phyloP scores from a whole-genome alignment of 2,888 invertebrate genomes.

The Eupeodes luniger region DNA sequence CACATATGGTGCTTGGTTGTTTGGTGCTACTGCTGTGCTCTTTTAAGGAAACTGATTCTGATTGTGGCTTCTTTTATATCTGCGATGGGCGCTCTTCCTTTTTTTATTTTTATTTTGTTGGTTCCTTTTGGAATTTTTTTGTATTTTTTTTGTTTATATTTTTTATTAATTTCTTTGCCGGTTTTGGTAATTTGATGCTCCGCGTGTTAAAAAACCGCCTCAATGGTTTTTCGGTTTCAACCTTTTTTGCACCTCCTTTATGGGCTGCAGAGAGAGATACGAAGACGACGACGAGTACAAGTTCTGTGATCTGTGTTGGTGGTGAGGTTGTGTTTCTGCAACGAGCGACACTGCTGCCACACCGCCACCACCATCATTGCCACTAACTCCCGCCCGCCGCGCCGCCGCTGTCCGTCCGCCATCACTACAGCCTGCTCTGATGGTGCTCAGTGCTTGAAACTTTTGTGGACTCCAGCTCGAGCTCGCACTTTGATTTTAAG shows the following conservation, averaged over 20 bases:
- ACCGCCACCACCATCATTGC: background rate
- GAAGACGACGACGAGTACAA: constrained; percentile 3
- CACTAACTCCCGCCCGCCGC: background rate
- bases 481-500: constrained; percentile 73
- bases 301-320: constrained; percentile 62
- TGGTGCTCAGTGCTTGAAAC: constrained; percentile 4
- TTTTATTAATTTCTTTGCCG: constrained; percentile 76
- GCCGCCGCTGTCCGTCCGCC: background rate
- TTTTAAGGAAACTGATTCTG: constrained; percentile 70
- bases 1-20: constrained; percentile 60
- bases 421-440: background rate
- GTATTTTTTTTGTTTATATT: constrained; percentile 59
- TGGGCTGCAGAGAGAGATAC: constrained; percentile 1
- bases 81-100: constrained; percentile 58
- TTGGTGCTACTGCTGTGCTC: constrained; percentile 70
- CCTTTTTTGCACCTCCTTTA: constrained; percentile 78
- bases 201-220: constrained; percentile 81
- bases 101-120: constrained; percentile 3
- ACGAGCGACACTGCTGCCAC: background rate
- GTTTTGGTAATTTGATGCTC: constrained; percentile 81
- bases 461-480: constrained; percentile 42
- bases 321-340: constrained; percentile 45
- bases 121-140: background rate
- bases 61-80: constrained; percentile 53
- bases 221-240: constrained; percentile 80